Base-by-base conservation (phyloP, 2,888 invertebrate species). In the Netelia melanura region DNA sequence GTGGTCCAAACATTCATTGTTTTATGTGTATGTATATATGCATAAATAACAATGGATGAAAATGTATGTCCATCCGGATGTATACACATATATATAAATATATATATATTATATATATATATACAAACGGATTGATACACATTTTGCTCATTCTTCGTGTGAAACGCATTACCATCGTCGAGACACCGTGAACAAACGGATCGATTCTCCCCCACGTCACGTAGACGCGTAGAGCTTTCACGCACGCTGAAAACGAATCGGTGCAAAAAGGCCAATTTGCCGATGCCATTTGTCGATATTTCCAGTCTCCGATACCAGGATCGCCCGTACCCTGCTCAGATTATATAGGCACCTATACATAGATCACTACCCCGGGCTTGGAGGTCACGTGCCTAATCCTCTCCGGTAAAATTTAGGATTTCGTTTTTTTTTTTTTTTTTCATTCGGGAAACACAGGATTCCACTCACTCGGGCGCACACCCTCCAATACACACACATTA, bases 371-470 rank as follows among this genome's bases (percentile, higher is more conserved):
- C 14, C 11, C 48, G 48, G 48, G 14, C 48, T 48, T 79, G 68
- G 70, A 65, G 56, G 64, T 64, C 64, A 64, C 70, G 52, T 30
- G 64, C 70, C 83, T 83, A 83, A 83, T 83, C 83, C 83, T 75
- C 83, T 75, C 48, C 44, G 75, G 74, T 83, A 83, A 83, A 83
- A 75, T 79, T 83, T 70, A 80, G 79, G 83, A 79, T 83, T 83
- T 21, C 21, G 21, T 21, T 21, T 21, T 21, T 21, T 21, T 21
- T 21, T 76, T 56, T 80, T 80, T 75, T 64, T 30, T 77, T n/a
- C n/a, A 38, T 43, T 52, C 25, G 61, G 67, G 62, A 80, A 79
- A 75, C 68, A 75, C 52, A 21, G 48, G 68, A 25, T 62, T 43
- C 64, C 56, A 5, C 62, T n/a, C 14, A 11, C 54, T 21, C 64